phyloP scores from a whole-genome alignment of 2,888 invertebrate species.

The Loripinus fragilis region DNA sequence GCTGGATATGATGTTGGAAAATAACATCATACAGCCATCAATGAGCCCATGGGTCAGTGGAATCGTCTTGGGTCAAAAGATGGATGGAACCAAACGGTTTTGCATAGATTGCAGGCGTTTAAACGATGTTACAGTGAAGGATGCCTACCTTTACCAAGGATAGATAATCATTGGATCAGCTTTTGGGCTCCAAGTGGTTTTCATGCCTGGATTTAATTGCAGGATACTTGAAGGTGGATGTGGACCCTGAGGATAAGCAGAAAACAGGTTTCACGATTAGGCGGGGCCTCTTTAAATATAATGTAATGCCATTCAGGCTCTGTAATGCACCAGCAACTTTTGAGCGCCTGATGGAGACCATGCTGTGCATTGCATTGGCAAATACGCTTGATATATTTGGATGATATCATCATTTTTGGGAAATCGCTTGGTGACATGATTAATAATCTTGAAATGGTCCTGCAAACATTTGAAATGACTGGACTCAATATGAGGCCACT shows the following conservation, averaged over 20 bases:
- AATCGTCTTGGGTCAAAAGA: neutral
- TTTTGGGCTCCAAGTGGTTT: conserved; percentile 39
- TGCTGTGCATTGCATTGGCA: conserved; percentile 44
- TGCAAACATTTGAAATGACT: conserved; percentile 34
- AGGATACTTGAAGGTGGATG: conserved; percentile 31
- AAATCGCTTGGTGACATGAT: conserved; percentile 17
- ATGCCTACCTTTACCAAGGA: neutral
- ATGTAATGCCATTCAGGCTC: conserved; percentile 48
- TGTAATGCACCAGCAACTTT: conserved; percentile 21
- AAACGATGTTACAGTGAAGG: neutral
- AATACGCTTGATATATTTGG: conserved; percentile 40
- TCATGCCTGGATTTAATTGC: conserved; percentile 50
- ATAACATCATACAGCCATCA: neutral
- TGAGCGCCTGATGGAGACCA: conserved; percentile 10
- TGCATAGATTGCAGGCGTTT: neutral
- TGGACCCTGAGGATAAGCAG: conserved; percentile 36
- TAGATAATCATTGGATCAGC: neutral
- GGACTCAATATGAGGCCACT: conserved; percentile 36
- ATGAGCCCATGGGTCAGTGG: neutral
- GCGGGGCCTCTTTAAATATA: conserved; percentile 45
- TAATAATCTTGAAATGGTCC: conserved; percentile 27
- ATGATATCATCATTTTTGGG: conserved; percentile 39
- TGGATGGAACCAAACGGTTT: neutral
- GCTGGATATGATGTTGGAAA: neutral
- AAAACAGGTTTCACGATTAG: conserved; percentile 47